phyloP scores from a whole-genome alignment of 2,113 vertebrate species.

The Gobiocypris rarus region DNA sequence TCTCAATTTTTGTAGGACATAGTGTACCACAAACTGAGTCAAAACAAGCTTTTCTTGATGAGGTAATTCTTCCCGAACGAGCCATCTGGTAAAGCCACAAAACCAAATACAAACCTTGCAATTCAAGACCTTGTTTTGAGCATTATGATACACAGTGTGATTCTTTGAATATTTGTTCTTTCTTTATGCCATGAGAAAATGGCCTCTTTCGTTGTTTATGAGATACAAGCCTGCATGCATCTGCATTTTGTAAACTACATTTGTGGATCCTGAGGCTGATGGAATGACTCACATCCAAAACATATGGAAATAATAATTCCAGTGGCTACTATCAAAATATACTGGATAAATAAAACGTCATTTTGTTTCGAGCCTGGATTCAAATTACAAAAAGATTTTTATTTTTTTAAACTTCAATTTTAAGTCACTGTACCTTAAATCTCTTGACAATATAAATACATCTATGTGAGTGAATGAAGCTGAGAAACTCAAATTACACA shows the following conservation, averaged over 20 bases:
- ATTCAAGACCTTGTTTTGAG: constrained; percentile 54
- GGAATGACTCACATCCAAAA: background rate
- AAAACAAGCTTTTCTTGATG: constrained; percentile 47
- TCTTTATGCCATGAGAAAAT: constrained; percentile 30
- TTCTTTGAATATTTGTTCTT: constrained; percentile 19
- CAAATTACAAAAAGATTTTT: too few relatives aligned
- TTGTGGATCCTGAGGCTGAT: constrained; percentile 7
- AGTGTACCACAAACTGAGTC: constrained; percentile 13
- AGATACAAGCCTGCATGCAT: constrained; percentile 22
- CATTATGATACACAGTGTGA: constrained; percentile 37
- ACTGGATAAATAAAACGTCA: background rate
- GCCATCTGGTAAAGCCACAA: constrained; percentile 59
- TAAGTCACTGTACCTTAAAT: too few relatives aligned
- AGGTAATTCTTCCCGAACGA: constrained; percentile 59
- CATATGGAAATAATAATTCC: constrained; percentile 19
- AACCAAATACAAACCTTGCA: constrained; percentile 45
- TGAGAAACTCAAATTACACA: too few relatives aligned
- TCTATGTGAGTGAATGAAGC: too few relatives aligned
- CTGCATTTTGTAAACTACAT: constrained; percentile 33
- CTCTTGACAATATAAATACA: too few relatives aligned
- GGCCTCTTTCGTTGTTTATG: constrained; percentile 45
- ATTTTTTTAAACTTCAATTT: too few relatives aligned
- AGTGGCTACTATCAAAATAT: background rate
- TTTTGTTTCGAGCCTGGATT: background rate
- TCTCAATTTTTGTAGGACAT: background rate